Evolutionary conservation across 2,113 vertebrate genomes (phyloP).

Genomic region (Elachura formosa): DNA sequence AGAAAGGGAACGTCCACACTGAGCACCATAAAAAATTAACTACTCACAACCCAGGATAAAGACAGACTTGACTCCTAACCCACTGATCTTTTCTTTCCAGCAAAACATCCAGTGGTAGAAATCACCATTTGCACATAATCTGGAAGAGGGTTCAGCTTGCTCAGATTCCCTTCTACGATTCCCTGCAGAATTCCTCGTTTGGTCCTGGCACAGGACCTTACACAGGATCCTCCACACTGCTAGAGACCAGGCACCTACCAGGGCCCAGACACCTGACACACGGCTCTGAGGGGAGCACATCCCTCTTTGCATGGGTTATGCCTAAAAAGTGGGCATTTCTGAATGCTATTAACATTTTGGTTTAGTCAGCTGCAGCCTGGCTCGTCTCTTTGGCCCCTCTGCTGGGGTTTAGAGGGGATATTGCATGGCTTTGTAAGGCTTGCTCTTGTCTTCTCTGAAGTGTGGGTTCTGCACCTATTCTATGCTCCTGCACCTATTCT

Average conservation of each 20-base stretch:
- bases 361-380: not conserved
- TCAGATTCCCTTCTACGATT: not conserved
- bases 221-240: not conserved
- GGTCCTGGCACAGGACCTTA: not conserved
- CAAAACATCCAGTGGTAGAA: not conserved
- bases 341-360: not conserved
- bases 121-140: not conserved
- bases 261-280: not conserved
- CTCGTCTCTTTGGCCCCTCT: not conserved
- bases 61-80: not conserved
- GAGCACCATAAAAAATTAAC: not conserved
- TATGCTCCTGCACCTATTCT: not conserved
- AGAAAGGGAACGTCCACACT: not conserved
- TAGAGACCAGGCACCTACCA: not conserved
- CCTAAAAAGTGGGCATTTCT: not conserved
- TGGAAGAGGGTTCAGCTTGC: not conserved
- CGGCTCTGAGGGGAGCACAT: not conserved
- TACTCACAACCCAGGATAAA: not conserved
- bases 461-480: too few relatives aligned
- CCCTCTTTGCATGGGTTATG: not conserved
- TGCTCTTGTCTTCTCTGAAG: not conserved
- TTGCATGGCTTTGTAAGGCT: not conserved
- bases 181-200: not conserved
- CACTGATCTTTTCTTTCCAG: not conserved
- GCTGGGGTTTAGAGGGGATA: not conserved